Conservation (phyloP, 1,140 invertebrate genomes). For the Papilio machaon region DNA sequence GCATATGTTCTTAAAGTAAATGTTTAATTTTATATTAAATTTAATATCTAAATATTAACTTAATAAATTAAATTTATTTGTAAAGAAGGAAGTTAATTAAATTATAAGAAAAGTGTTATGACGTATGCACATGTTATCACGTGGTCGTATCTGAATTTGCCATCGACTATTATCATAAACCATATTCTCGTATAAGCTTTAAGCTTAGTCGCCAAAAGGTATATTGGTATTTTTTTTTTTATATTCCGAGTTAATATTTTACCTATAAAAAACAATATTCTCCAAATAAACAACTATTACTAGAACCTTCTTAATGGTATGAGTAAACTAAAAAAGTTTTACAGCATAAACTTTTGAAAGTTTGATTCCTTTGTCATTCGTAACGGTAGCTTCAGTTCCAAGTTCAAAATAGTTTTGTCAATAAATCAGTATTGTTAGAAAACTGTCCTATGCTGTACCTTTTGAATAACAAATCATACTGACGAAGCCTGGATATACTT, state of each 20-base stretch:
- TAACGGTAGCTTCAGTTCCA: not conserved
- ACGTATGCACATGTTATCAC: too few relatives aligned
- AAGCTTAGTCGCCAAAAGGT: too few relatives aligned
- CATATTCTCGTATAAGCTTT: too few relatives aligned
- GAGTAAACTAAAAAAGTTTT: not conserved
- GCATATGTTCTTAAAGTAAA: not conserved
- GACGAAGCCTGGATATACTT: not conserved
- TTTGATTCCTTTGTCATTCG: not conserved
- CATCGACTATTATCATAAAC: too few relatives aligned
- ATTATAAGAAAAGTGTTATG: too few relatives aligned
- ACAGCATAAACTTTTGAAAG: not conserved
- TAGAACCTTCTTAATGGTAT: not conserved
- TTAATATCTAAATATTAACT: too few relatives aligned
- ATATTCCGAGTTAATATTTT: too few relatives aligned
- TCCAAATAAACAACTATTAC: not conserved
- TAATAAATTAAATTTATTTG: too few relatives aligned
- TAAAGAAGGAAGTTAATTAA: too few relatives aligned
- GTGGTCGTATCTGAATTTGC: too few relatives aligned
- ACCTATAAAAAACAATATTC: too few relatives aligned
- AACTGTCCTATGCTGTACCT: not conserved
- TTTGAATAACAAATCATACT: conserved; percentile 13
- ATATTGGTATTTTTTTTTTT: too few relatives aligned
- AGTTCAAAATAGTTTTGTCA: conserved; percentile 20
- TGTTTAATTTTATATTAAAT: not conserved
- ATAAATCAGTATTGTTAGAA: conserved; percentile 24